Percentiles rank a stretch among this genome's conserved stretches.
These are phyloP conservation scores for Anolis apletophallus DNA, from an alignment of 2,797 vertebrate genomes.

Conservation along the genomic window DNA sequence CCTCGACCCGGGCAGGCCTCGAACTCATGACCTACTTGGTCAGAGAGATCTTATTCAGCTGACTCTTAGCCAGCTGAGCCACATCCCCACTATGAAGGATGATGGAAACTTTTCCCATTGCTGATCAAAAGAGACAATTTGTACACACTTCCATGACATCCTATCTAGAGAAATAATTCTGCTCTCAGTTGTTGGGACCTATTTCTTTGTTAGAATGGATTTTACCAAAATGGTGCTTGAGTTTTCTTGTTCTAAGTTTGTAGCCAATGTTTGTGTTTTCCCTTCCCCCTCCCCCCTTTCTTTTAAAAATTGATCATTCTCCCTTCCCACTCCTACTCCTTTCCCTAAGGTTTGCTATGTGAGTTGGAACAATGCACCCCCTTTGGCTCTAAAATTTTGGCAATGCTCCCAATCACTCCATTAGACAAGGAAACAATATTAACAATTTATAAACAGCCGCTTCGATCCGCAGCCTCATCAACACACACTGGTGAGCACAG, in stretches of 20 bases:
- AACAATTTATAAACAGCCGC: constrained; percentile 28
- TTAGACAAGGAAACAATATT: constrained; percentile 28
- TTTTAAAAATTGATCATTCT: constrained; percentile 53
- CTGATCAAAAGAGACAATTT: neutral
- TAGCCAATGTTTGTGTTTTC: constrained; percentile 15
- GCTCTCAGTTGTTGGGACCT: neutral
- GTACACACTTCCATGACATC: neutral
- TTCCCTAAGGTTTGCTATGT: constrained; percentile 31
- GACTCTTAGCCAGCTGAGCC: no score
- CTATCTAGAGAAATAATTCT: neutral
- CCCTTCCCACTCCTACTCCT: constrained; percentile 8
- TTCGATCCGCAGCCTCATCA: constrained; percentile 1
- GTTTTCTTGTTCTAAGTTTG: neutral
- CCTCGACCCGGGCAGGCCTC: no score
- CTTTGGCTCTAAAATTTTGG: constrained; percentile 49
- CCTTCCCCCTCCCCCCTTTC: constrained; percentile 14
- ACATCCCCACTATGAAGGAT: no score
- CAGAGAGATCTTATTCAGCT: no score
- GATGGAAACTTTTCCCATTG: no score
- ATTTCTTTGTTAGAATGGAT: neutral
- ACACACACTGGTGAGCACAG: neutral
- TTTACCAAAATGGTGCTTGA: neutral
- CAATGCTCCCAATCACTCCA: constrained; percentile 37
- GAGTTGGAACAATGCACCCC: constrained; percentile 55
- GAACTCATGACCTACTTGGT: no score